Conservation (phyloP, 2,888 invertebrate genomes). For the Charanyca ferruginea region DNA sequence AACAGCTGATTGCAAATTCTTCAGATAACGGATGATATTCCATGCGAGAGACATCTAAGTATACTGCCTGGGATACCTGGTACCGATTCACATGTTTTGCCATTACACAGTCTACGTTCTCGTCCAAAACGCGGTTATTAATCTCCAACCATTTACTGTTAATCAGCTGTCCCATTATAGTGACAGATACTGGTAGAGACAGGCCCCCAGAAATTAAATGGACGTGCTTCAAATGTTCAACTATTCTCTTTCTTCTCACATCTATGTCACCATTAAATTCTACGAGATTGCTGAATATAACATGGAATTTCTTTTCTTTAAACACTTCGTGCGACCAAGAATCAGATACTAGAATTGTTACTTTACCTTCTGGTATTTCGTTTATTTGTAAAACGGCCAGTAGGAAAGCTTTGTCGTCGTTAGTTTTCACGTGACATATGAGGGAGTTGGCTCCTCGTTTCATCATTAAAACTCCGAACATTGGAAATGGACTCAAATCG, state of each 20-base stretch:
- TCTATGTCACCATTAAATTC: constrained; percentile 51
- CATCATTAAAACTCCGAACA: constrained; percentile 87
- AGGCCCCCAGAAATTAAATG: constrained; percentile 42
- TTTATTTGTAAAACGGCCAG: constrained; percentile 37
- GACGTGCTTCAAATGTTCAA: constrained; percentile 20
- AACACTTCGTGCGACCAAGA: constrained; percentile 29
- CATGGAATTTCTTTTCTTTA: constrained; percentile 45
- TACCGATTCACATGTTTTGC: constrained; percentile 46
- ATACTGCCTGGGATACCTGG: constrained; percentile 33
- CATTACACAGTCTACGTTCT: constrained; percentile 36
- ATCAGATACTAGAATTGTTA: constrained; percentile 42
- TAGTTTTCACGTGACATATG: constrained; percentile 66
- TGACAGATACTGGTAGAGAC: constrained; percentile 40
- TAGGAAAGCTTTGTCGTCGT: constrained; percentile 45
- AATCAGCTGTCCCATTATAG: constrained; percentile 49
- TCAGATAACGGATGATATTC: constrained; percentile 39
- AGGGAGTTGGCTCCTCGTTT: constrained; percentile 76
- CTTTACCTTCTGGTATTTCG: constrained; percentile 39
- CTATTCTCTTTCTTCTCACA: constrained; percentile 8
- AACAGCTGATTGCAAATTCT: constrained; percentile 31
- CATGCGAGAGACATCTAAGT: constrained; percentile 32
- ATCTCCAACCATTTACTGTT: constrained; percentile 40
- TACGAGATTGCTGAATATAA: constrained; percentile 48
- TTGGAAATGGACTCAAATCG: constrained; percentile 89
- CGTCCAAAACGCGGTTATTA: constrained; percentile 45